Base-by-base conservation (phyloP, 2,797 vertebrate species). In the Onychomys torridus region DNA sequence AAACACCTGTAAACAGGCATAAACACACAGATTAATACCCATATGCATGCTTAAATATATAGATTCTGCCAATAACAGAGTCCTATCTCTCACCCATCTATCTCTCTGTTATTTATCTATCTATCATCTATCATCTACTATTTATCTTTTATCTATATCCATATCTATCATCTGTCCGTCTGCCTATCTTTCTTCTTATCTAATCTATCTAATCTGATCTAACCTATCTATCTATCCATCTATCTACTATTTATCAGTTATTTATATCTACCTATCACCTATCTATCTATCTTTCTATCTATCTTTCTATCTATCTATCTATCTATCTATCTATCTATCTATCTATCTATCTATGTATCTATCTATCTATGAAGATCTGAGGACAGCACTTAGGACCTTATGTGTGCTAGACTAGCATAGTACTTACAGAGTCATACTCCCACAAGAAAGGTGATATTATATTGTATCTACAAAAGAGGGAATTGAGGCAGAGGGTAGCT, bases 1-100 rank as follows among this genome's bases (percentile, higher is more conserved):
- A 95, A 96, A 89, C 34, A 87, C 78, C 32, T 49, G 27, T n/a
- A 55, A 27, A 63, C 29, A 87, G 91, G 86, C 52, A 73, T 71
- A 49, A 94, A 95, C 75, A 49, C 21, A 13, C 34, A 13, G 1
- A 95, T 86, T 83, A 93, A 91, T 13, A 89, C 17, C 69, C 57
- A 32, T 13, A 16, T 69, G 9, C n/a, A 89, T 27, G 63, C 19
- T 13, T 34, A 94, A 91, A 79, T 29, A 43, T 32, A 77, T 5
- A 86, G 67, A 90, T 52, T 59, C 10, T 8, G 17, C 57, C 46
- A 71, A 29, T 5, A 12, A 25, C 61, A 69, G 2, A 52, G 46
- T 75, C n/a, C 25, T 75, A 0, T 40, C 8, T 59, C 11, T 82
- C 17, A 4, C 49, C 19, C 76, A 17, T 79, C 4, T 55, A 12